Evolutionary conservation across 2,113 vertebrate species (phyloP).

Genomic region (Trogon surrucura): DNA sequence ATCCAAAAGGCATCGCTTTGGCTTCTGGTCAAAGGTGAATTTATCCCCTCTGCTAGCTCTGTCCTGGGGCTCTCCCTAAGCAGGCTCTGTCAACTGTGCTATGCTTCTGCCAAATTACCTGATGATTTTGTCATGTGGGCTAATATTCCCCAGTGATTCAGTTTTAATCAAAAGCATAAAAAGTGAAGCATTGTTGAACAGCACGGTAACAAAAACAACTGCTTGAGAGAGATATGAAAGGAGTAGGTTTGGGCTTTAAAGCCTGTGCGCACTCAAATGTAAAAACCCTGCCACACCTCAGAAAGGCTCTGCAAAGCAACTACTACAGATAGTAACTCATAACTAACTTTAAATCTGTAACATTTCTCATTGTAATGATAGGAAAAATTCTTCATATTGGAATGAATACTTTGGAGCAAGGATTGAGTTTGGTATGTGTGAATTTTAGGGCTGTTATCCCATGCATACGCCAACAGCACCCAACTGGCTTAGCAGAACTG

Average conservation of each 20-base stretch:
- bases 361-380: fast-evolving
- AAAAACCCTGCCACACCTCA: background rate
- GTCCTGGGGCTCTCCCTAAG: slow-evolving; percentile 58
- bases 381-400: background rate
- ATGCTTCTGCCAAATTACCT: slow-evolving; percentile 60
- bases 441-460: background rate
- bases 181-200: background rate
- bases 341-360: background rate
- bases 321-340: background rate
- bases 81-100: slow-evolving; percentile 55
- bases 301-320: background rate
- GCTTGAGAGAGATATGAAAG: background rate
- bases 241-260: background rate
- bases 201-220: background rate
- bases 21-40: slow-evolving; percentile 67
- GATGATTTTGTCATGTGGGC: slow-evolving; percentile 65
- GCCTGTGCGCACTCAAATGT: background rate
- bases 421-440: background rate
- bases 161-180: slow-evolving; percentile 63
- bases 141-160: slow-evolving; percentile 30
- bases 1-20: slow-evolving; percentile 52
- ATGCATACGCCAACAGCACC: background rate
- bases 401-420: background rate
- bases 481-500: background rate
- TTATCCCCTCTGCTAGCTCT: slow-evolving; percentile 66